phyloP scores from a whole-genome alignment of 2,888 invertebrate genomes.

The Diadegma fenestrale region DNA sequence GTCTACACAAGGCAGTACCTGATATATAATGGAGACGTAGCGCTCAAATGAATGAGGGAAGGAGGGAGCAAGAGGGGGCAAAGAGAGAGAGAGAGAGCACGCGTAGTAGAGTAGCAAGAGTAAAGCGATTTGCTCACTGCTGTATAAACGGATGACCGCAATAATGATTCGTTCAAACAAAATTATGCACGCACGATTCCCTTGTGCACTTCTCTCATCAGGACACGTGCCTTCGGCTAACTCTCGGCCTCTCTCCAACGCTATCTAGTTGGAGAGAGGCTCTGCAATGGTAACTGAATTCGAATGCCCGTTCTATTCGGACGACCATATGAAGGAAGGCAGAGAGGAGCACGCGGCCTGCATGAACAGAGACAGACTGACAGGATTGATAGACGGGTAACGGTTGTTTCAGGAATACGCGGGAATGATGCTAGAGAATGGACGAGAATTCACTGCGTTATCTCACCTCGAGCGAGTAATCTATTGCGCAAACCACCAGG shows the following conservation, averaged over 20 bases:
- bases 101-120: constrained; percentile 41
- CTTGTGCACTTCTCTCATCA: constrained; percentile 54
- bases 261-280: constrained; percentile 34
- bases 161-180: constrained; percentile 79
- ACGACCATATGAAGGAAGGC: constrained; percentile 46
- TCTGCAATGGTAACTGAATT: constrained; percentile 62
- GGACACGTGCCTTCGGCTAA: constrained; percentile 36
- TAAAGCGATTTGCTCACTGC: constrained; percentile 75
- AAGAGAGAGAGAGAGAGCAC: constrained; percentile 10
- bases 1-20: constrained; percentile 40
- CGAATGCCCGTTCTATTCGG: constrained; percentile 66
- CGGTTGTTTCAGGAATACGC: constrained; percentile 49
- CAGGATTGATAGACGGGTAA: constrained; percentile 69
- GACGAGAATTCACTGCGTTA: constrained; percentile 41
- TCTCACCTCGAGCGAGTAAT: constrained; percentile 51
- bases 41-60: constrained; percentile 5
- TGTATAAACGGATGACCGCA: constrained; percentile 78
- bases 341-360: constrained; percentile 20
- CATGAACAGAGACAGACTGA: constrained; percentile 50
- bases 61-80: constrained; percentile 21
- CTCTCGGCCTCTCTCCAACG: constrained; percentile 7
- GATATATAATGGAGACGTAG: constrained; percentile 35
- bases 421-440: constrained; percentile 37
- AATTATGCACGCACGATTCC: constrained; percentile 77
- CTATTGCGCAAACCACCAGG: constrained; percentile 31